Evolutionary conservation across 2,797 vertebrate species (phyloP), one percentile per base, ranked within the genome.

Genomic region (Coluber constrictor): DNA sequence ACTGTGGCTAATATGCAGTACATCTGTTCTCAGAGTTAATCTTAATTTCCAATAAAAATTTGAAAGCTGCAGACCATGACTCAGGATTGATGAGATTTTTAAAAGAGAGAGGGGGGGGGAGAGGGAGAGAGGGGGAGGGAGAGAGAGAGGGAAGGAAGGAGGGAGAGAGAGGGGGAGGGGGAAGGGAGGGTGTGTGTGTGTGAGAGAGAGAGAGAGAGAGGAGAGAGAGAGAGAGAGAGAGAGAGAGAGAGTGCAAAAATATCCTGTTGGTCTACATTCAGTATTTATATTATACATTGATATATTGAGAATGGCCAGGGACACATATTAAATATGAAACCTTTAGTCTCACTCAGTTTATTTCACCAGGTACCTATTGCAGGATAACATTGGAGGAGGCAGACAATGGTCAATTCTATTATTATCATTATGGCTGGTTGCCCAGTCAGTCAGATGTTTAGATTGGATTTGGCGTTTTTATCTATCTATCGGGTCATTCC

Each of bases 1-100:
- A 29, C 5, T 20, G 0, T 0, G 94, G n/a, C 27, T 95, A 95
- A 94, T 9, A 90, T 63, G 92, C 18, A 90, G n/a, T 37, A 90
- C 92, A 74, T 54, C 37, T 94, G 54, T 60, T 57, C 54, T 37
- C 7, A 37, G 27, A 86, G 56, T 86, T 54, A 86, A 89, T 54
- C 56, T 92, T 66, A 56, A 79, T 79, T 88, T 70, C 61, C 61
- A 51, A 16, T 59, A 89, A 83, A 79, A 32, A 25, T 86, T 89
- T 86, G 83, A 83, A 56, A 86, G 47, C 89, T 11, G 11, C 16
- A 89, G 56, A 23, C 29, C 47, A 55, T 63, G n/a, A 15, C 12
- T 87, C 23, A 55, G 43, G 56, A 61, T n/a, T 20, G 43, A 51
- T 61, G 57, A 25, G 9, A 86, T 51, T 43, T 43, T 47, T 11